These are phyloP conservation scores for Invenusta paracnida DNA, from an alignment of 2,888 invertebrate species.

Conservation along the genomic window DNA sequence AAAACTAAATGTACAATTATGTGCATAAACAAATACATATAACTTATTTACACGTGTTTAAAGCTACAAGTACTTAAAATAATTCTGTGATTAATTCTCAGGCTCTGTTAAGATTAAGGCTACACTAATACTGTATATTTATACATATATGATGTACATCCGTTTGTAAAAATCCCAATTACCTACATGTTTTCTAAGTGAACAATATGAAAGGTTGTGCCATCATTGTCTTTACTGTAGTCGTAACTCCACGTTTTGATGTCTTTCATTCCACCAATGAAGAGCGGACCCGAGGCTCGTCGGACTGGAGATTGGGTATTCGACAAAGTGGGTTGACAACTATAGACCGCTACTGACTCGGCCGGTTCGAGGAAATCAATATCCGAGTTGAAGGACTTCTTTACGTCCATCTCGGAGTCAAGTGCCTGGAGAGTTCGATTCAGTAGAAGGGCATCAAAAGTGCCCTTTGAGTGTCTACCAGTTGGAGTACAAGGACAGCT, in stretches of 20 bases:
- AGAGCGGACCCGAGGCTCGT: neutral
- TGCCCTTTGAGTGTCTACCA: neutral
- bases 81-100: too few relatives aligned
- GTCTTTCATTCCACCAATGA: neutral
- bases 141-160: too few relatives aligned
- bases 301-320: neutral
- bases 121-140: too few relatives aligned
- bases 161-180: too few relatives aligned
- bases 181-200: neutral
- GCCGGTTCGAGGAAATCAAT: neutral
- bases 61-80: too few relatives aligned
- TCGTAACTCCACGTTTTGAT: neutral
- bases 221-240: neutral
- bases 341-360: neutral
- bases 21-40: too few relatives aligned
- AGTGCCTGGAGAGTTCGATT: neutral
- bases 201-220: neutral
- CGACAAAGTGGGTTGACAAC: neutral
- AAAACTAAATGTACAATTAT: too few relatives aligned
- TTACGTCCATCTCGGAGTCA: neutral
- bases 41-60: too few relatives aligned
- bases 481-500: neutral
- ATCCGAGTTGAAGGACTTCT: neutral
- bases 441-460: neutral
- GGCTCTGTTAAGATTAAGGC: too few relatives aligned